Base-by-base conservation (phyloP, 2,113 vertebrate species). In the Ophiodon elongatus region DNA sequence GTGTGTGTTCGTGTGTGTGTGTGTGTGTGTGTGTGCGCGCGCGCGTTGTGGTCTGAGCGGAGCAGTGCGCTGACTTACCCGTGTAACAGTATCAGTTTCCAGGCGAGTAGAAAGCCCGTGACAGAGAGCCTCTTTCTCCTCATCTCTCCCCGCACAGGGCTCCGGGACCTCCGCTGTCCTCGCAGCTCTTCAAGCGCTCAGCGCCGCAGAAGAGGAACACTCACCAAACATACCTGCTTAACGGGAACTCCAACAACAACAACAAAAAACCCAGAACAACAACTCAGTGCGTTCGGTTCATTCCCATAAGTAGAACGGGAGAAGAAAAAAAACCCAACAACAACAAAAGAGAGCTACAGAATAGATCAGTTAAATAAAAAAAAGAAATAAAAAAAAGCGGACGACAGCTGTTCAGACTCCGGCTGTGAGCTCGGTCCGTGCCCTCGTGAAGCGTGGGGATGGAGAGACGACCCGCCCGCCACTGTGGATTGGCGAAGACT, bases 31-130 rank as follows among this genome's bases (percentile, higher is more conserved):
- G 21, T 14, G 63, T 47, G 39, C 29, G 27, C 23, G 11, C 43
- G 27, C 7, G 31, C 21, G 52, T 56, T 25, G 23, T 25, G 11
- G 13, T 4, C 33, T 54, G 15, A 19, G 25, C 56, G 19, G 10
- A 37, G 29, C 50, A 23, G 45, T 35, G n/a, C 56, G 1, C 56
- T 15, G 3, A 59, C 86, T 85, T 72, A 93, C 92, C 92, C 85
- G 69, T 91, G 47, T 1, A 87, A 67, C 54, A 91, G 60, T 1
- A 74, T 65, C 6, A 92, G 67, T 37, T 65, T 81, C 79, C 84
- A 89, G 52, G 66, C 76, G n/a, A 86, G 64, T 21, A 82, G 23
- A 17, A 77, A 62, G 23, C 88, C 78, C 62, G 74, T 63, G 74
- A 83, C 74, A 25, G 31, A 59, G 8, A 79, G 41, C 41, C 27